Base-by-base conservation (phyloP, 1,140 invertebrate species). In the Wasmannia auropunctata region DNA sequence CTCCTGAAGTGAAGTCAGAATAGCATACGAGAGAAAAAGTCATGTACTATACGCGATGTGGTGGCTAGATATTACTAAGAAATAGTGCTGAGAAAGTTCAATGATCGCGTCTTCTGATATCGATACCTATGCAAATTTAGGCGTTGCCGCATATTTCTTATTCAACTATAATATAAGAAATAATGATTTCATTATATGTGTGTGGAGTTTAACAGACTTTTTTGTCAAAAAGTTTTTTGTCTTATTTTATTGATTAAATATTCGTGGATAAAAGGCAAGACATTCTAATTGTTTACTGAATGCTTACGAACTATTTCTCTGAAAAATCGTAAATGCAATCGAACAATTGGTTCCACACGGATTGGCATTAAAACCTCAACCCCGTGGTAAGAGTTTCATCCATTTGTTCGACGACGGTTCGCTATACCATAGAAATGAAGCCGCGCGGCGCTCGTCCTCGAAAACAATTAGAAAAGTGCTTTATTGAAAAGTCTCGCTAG, bases 381-480 rank as follows among this genome's bases (percentile, higher is more conserved):
- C 69, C 22, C 37, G 60, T 34, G 69, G 85, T 85, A 87, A 89
- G 80, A 89, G 88, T 90, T 89, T 90, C 88, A 90, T 89, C 80
- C 88, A 90, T 89, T 90, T 89, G 86, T 85, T 87, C 88, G 86
- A 87, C 75, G 85, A 58, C 89, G 56, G 75, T 74, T 89, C 49
- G 40, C 70, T 87, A 28, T 79, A 56, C 69, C 69, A 62, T 60
- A 76, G 16, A 16, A 80, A 46, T 56, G 49, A 40, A 31, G 46
- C 31, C n/a, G 8, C 51, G 25, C n/a, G 54, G 31, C 28, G 8
- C 2, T 46, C 75, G 58, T 87, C 58, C 69, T 87, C 69, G 89
- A 60, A 87, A 90, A 89, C 80, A 90, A 90, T 90, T 90, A 89
- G 88, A 90, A 87, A 90, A 90, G 80, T 90, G 89, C 80, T 90